Percentiles rank a stretch among this genome's conserved stretches.
These are phyloP conservation scores for Lampris megalopsis DNA, from an alignment of 2,113 vertebrate species.

Conservation along the genomic window DNA sequence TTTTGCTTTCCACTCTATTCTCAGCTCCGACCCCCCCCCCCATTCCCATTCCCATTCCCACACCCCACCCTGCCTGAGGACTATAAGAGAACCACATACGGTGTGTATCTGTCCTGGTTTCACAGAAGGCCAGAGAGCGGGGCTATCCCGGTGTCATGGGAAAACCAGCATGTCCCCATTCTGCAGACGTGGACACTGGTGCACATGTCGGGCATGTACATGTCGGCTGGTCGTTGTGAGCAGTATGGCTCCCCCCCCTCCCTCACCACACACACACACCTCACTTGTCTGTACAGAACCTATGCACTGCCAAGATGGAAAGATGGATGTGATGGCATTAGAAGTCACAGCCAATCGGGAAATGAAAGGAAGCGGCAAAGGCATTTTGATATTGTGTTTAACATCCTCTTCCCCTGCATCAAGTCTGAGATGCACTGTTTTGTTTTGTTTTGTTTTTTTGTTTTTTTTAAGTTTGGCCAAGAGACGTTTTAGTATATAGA, in stretches of 20 bases:
- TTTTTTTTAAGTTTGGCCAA: conserved; percentile 8
- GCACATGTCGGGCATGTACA: background rate
- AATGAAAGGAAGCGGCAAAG: background rate
- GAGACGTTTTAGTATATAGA: conserved; percentile 29
- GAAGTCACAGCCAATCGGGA: background rate
- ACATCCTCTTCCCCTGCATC: background rate
- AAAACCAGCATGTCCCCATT: conserved; percentile 12
- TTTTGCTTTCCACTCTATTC: conserved; percentile 27
- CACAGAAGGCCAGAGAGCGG: conserved; percentile 33
- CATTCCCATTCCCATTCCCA: background rate
- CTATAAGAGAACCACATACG: conserved; percentile 13
- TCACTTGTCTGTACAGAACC: conserved; percentile 31
- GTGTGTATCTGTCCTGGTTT: conserved; percentile 52
- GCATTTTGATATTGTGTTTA: conserved; percentile 24
- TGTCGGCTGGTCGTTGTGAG: conserved; percentile 5
- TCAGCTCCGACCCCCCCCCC: conserved; percentile 10
- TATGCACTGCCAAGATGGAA: conserved; percentile 22
- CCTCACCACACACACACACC: too few species aligned
- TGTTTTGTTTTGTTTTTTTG: background rate
- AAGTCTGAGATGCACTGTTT: conserved; percentile 17
- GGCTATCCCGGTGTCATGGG: conserved; percentile 21
- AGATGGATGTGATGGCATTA: conserved; percentile 1
- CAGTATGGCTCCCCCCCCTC: conserved; percentile 26
- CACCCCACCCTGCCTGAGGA: too few species aligned
- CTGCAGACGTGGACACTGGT: conserved; percentile 15